Conservation (phyloP, 2,797 vertebrate genomes). For the Morelia viridis region DNA sequence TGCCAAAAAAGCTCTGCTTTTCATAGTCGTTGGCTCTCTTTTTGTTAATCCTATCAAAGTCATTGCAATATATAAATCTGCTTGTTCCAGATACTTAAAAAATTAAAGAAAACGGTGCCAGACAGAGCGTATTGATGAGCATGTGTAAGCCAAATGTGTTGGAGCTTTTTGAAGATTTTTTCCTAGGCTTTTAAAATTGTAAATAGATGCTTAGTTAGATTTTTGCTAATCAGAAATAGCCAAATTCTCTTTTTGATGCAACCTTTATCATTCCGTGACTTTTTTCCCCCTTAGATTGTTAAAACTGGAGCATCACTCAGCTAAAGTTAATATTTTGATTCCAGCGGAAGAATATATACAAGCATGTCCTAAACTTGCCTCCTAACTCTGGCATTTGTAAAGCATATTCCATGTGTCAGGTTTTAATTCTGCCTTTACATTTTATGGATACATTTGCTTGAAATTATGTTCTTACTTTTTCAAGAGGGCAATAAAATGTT, state of each 20-base stretch:
- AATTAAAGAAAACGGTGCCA: neutral
- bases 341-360: neutral
- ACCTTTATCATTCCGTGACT: neutral
- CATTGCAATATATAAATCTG: constrained; percentile 3
- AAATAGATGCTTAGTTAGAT: neutral
- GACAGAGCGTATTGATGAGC: constrained; percentile 16
- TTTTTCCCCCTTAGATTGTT: neutral
- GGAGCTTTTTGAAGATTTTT: constrained; percentile 26
- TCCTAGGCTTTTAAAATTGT: constrained; percentile 6
- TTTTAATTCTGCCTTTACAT: neutral
- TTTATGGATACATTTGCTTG: neutral
- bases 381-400: constrained; percentile 14
- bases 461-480: neutral
- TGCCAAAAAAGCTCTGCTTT: neutral
- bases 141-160: constrained; percentile 20
- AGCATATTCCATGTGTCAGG: neutral
- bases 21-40: neutral
- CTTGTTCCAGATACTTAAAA: constrained; percentile 8
- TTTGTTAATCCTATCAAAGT: neutral
- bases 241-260: constrained; percentile 16
- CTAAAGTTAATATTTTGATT: neutral
- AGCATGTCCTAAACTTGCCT: neutral
- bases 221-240: constrained; percentile 15
- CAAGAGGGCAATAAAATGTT: neutral
- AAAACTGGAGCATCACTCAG: neutral